Evolutionary conservation across 2,888 invertebrate genomes (phyloP).

Genomic region (Tridacna crocea): DNA sequence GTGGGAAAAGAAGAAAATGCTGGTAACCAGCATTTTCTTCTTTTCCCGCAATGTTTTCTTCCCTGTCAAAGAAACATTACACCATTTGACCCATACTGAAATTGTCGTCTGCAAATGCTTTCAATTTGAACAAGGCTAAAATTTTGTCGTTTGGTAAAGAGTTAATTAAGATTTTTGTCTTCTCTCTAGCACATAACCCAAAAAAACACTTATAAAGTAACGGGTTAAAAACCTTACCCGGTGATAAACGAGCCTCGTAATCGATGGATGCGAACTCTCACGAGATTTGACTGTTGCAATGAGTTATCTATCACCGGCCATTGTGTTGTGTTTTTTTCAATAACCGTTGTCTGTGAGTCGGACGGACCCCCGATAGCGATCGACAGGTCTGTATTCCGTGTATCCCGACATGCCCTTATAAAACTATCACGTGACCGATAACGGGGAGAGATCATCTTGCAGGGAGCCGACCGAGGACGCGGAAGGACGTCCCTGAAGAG

Average conservation of each 20-base stretch:
- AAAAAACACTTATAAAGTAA: no score
- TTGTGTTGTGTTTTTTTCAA: conserved; percentile 24
- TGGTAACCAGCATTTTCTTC: no score
- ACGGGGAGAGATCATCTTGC: conserved; percentile 16
- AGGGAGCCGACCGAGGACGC: conserved; percentile 41
- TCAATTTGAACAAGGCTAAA: no score
- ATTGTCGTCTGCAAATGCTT: no score
- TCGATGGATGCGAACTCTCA: conserved; percentile 16
- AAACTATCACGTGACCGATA: conserved; percentile 52
- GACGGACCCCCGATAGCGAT: conserved; percentile 33
- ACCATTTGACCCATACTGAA: no score
- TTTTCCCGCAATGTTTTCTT: no score
- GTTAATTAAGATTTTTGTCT: no score
- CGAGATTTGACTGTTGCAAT: conserved; percentile 19
- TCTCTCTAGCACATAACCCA: no score
- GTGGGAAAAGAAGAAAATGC: no score
- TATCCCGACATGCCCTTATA: conserved; percentile 47
- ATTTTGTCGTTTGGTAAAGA: no score
- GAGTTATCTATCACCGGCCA: conserved; percentile 23
- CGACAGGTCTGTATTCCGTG: conserved; percentile 23
- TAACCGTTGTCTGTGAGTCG: not conserved
- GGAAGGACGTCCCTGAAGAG: conserved; percentile 49
- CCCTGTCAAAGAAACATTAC: no score
- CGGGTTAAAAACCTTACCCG: not conserved
- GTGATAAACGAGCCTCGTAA: conserved; percentile 19